Percentiles rank a stretch among this genome's conserved stretches.
phyloP scores from a whole-genome alignment of 1,140 invertebrate genomes.

The Cyphomyrmex costatus region DNA sequence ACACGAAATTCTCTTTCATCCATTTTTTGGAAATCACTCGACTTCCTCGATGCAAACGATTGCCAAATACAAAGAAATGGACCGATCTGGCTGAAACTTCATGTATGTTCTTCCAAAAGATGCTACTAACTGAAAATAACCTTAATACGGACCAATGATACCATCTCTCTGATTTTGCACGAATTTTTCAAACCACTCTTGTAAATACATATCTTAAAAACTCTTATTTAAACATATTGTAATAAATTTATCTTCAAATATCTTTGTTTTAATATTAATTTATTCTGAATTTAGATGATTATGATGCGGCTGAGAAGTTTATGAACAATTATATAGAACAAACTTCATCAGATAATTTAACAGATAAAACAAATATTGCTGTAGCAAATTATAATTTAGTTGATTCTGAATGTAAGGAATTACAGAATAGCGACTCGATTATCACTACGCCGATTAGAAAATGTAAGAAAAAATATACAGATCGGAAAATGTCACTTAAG shows the following conservation, averaged over 20 bases:
- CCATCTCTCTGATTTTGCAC: no score
- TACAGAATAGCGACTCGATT: background rate
- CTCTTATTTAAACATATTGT: background rate
- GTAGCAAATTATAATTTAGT: background rate
- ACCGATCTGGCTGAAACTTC: no score
- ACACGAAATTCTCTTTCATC: no score
- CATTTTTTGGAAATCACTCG: no score
- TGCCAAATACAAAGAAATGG: no score
- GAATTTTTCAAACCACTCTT: no score
- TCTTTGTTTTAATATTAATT: background rate
- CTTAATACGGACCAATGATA: no score
- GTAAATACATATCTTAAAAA: background rate
- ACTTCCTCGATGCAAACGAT: no score
- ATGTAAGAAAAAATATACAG: background rate
- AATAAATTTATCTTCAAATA: background rate
- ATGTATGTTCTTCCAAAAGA: no score
- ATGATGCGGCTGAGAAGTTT: background rate
- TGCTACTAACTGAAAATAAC: no score
- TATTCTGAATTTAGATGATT: constrained; percentile 3
- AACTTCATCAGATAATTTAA: background rate
- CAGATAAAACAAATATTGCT: background rate
- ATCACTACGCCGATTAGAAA: background rate
- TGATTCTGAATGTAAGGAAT: background rate
- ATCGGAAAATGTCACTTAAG: background rate
- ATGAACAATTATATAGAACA: constrained; percentile 8